phyloP scores from a whole-genome alignment of 2,888 invertebrate genomes.

The Polydesmus complanatus region DNA sequence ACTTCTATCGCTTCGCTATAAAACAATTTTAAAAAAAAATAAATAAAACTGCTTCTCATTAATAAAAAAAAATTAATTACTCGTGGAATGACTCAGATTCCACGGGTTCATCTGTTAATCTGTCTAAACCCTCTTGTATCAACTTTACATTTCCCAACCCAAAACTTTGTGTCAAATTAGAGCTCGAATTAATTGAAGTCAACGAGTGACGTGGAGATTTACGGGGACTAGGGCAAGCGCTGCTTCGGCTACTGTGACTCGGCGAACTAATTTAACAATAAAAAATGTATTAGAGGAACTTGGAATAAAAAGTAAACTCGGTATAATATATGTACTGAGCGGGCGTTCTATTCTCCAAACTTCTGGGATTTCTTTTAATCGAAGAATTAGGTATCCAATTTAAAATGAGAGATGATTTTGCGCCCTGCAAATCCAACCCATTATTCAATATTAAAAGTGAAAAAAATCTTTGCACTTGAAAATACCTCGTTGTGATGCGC shows the following conservation, averaged over 20 bases:
- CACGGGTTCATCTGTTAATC: too few species aligned
- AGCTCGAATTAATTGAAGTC: conserved; percentile 8
- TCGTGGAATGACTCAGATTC: too few species aligned
- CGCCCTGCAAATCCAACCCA: neutral
- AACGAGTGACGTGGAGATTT: conserved; percentile 15
- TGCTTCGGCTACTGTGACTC: conserved; percentile 20
- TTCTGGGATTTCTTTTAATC: conserved; percentile 66
- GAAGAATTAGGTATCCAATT: conserved; percentile 93
- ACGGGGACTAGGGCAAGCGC: conserved; percentile 21
- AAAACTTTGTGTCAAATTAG: conserved; percentile 6
- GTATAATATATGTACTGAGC: conserved; percentile 13
- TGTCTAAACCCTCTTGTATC: conserved; percentile 12
- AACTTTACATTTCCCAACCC: conserved; percentile 16
- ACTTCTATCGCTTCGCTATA: too few species aligned
- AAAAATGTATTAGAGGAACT: too few species aligned
- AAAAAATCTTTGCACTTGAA: neutral
- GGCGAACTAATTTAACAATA: conserved; percentile 15
- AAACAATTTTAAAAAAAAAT: neutral
- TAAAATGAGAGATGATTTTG: conserved; percentile 58
- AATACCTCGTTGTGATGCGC: conserved; percentile 35
- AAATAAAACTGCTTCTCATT: too few species aligned
- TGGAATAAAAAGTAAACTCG: conserved; percentile 1
- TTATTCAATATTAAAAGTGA: neutral
- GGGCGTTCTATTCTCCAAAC: conserved; percentile 42
- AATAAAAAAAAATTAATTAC: too few species aligned